These are phyloP conservation scores for Cynoglossus semilaevis DNA, from an alignment of 2,113 vertebrate genomes.

Conservation along the genomic window DNA sequence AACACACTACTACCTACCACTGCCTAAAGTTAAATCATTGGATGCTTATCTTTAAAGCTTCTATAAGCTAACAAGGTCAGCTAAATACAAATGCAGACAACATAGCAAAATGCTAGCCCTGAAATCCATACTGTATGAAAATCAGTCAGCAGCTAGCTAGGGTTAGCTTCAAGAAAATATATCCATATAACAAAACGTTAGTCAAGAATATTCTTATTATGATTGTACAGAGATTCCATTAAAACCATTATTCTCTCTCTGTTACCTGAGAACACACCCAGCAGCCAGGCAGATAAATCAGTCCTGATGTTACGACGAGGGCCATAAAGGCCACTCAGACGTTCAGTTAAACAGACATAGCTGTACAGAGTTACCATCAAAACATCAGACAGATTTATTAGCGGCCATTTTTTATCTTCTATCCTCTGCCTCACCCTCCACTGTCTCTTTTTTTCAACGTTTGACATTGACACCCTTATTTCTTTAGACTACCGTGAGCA, in stretches of 20 bases:
- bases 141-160: too few species aligned
- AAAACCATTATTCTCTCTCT: conserved; percentile 19
- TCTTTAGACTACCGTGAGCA: conserved; percentile 10
- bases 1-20: too few species aligned
- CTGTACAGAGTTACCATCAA: conserved; percentile 61
- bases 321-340: conserved; percentile 39
- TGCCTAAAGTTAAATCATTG: too few species aligned
- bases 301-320: background rate
- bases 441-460: conserved; percentile 27
- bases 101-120: too few species aligned
- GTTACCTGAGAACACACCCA: conserved; percentile 34
- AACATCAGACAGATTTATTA: conserved; percentile 57
- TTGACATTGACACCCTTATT: conserved; percentile 39
- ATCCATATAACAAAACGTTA: too few species aligned
- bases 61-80: too few species aligned
- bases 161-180: too few species aligned
- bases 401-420: conserved; percentile 26
- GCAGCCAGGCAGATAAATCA: conserved; percentile 36
- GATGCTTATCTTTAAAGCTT: too few species aligned
- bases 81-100: too few species aligned
- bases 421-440: conserved; percentile 1
- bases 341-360: conserved; percentile 44
- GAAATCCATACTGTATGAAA: too few species aligned
- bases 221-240: conserved; percentile 26
- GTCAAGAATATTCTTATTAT: conserved; percentile 18